Evolutionary conservation across 2,113 vertebrate genomes (phyloP), one percentile per base, ranked within the genome.

Genomic region (Thinocorus orbignyianus): DNA sequence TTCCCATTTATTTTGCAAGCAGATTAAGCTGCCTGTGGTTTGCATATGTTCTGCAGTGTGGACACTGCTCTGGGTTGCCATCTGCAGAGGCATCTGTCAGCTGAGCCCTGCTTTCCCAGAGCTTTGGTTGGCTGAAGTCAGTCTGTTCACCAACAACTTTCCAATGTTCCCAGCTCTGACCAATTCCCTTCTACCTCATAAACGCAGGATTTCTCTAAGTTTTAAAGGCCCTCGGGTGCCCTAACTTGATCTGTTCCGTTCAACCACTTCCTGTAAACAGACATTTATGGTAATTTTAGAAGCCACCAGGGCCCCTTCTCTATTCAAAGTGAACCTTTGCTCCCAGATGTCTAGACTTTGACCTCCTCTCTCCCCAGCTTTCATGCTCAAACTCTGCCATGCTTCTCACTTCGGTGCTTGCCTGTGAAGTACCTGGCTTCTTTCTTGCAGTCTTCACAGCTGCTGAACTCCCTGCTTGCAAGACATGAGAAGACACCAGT

Each of bases 231-330:
- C 96, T 81, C 1, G 9, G 93, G 92, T 91, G 58, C 92, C 70
- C 89, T 97, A 93, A 96, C 41, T 90, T 82, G 87, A 91, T 95
- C 93, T 95, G 65, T 81, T 97, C 85, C 7, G 30, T 95, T 96
- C 96, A 96, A 86, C 94, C 84, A 88, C 88, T 96, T 97, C 95
- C 83, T 95, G 91, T 95, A 97, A 97, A 97, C 90, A 94, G 94
- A 96, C 86, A 93, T 96, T 95, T 97, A 97, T 85, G 95, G 87
- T 93, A 87, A 95, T 94, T 97, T 97, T 96, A 97, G 91, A 77
- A 83, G 93, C 93, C 86, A 90, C 94, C 20, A 64, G 81, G 95
- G 95, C 30, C 64, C 12, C 55, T 90, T 93, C 70, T 95, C 66
- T 92, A 57, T 96, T 94, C 78, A 87, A 96, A 94, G 84, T 49